Conservation (phyloP, 2,888 invertebrate species). For the Patella ulyssiponensis region DNA sequence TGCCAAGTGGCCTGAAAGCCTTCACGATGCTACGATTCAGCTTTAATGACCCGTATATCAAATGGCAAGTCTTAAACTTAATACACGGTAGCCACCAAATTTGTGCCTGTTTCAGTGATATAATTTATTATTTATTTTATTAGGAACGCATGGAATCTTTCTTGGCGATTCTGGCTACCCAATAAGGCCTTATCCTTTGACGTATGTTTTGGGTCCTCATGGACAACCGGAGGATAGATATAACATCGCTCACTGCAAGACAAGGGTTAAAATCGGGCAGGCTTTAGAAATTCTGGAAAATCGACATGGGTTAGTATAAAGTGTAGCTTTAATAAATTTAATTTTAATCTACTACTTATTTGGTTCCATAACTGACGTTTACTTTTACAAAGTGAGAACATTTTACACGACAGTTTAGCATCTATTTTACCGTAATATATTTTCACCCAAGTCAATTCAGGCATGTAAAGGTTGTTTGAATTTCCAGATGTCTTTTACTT, state of each 20-base stretch:
- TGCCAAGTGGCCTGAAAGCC: too few relatives aligned
- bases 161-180: background rate
- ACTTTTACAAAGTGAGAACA: too few relatives aligned
- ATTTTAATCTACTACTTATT: too few relatives aligned
- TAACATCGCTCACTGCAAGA: background rate
- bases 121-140: background rate
- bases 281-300: background rate
- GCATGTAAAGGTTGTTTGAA: too few relatives aligned
- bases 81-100: too few relatives aligned
- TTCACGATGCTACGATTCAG: background rate
- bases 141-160: background rate
- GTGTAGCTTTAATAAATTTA: too few relatives aligned
- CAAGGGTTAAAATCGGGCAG: background rate
- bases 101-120: background rate
- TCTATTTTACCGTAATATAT: too few relatives aligned
- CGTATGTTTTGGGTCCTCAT: background rate
- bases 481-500: background rate
- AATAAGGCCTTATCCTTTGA: background rate
- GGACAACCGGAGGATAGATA: background rate
- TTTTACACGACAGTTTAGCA: too few relatives aligned
- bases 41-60: background rate
- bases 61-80: background rate
- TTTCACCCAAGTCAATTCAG: too few relatives aligned
- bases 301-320: background rate
- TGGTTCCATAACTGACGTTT: too few relatives aligned